Base-by-base conservation (phyloP, 2,888 invertebrate genomes). In the Orthosia cruda region DNA sequence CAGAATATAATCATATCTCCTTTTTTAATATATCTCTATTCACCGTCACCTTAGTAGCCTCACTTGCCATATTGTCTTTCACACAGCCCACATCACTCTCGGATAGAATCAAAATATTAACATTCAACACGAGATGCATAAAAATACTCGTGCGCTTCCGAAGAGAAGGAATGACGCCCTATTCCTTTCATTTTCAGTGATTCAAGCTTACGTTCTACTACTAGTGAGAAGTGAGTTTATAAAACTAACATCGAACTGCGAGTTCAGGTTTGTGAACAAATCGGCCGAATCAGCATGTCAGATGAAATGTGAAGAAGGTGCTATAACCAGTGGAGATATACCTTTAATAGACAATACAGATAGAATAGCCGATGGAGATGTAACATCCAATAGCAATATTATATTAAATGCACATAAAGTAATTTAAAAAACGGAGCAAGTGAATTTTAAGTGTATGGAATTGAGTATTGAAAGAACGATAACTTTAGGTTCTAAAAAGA, bases 191-290 rank as follows among this genome's bases (percentile, higher is more conserved):
- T 61, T 86, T 86, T 62, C 85, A 89, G 89, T 71, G 0, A 15
- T 89, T 5, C 81, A 87, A 54, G 20, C 70, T 16, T 88, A 88
- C 65, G 16, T 85, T 1, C 63, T 85, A 5, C 40, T 88, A 9
- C 67, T 88, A 3, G 52, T 84, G 3, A 80, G 85, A 45, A 87
- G 82, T 64, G 86, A 88, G 54, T 65, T 86, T 9, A 23, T 65
- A 13, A 88, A 87, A 64, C 71, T 82, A 1, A 55, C 50, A 26
- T 79, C 49, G 0, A 58, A 58, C 9, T 62, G 59, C 40, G 50
- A 76, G 32, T 86, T 86, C 15, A 62, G 64, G n/a, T 86, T 83
- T 45, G 62, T 70, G 12, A 87, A 84, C 49, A 67, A 82, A 23
- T 76, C 79, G 20, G 67, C 63, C 11, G 77, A 73, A 59, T 64